phyloP scores from a whole-genome alignment of 2,888 invertebrate species.

The Apamea epomidion region DNA sequence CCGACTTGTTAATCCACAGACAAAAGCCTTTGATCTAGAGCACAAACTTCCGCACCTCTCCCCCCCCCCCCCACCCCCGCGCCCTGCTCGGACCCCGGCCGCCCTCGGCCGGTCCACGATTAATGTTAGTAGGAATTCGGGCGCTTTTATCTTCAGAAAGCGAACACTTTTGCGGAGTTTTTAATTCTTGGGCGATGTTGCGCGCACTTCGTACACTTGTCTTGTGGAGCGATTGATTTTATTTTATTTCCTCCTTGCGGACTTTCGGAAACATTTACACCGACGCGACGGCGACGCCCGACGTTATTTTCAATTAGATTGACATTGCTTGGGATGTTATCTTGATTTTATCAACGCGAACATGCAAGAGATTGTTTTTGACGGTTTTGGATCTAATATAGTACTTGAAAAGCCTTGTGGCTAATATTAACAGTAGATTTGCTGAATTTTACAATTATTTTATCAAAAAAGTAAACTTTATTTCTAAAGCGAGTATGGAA shows the following conservation, averaged over 20 bases:
- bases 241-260: conserved; percentile 8
- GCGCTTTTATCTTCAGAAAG: conserved; percentile 75
- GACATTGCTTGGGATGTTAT: neutral
- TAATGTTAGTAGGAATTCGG: conserved; percentile 71
- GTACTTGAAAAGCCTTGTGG: neutral
- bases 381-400: neutral
- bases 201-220: conserved; percentile 36
- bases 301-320: neutral
- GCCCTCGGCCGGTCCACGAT: conserved; percentile 51
- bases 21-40: conserved; percentile 83
- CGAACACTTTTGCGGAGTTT: conserved; percentile 69
- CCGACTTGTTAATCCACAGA: conserved; percentile 80
- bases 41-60: conserved; percentile 72
- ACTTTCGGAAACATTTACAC: neutral
- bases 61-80: neutral
- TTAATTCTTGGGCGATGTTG: conserved; percentile 59
- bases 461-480: neutral
- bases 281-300: neutral
- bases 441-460: neutral
- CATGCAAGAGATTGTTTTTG: neutral
- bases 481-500: neutral
- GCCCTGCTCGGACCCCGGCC: neutral
- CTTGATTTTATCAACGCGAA: too few species aligned
- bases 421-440: neutral
- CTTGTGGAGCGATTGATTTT: conserved; percentile 49